Percentiles rank a stretch among this genome's conserved stretches.
Evolutionary conservation across 2,113 vertebrate species (phyloP).

Genomic region (Leptocoma aspasia): DNA sequence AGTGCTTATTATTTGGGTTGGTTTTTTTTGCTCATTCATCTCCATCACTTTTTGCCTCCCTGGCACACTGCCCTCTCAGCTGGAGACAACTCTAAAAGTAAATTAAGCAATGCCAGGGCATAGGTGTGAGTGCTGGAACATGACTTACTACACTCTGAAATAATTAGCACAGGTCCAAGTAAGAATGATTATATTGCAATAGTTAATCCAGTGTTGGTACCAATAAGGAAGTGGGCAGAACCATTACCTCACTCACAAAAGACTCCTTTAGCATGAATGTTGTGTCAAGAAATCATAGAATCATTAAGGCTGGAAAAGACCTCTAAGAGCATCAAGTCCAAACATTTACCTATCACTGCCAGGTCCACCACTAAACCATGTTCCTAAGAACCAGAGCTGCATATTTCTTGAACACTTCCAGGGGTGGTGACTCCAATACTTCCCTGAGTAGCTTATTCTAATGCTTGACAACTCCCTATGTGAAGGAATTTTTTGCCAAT

Average conservation of each 20-base stretch:
- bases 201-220: background rate
- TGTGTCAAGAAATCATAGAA: background rate
- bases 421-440: background rate
- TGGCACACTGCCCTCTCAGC: background rate
- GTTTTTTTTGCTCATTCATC: accelerated
- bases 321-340: background rate
- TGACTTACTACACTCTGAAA: background rate
- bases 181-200: background rate
- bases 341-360: background rate
- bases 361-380: background rate
- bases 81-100: background rate
- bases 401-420: background rate
- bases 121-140: background rate
- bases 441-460: background rate
- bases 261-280: background rate
- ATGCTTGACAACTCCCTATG: background rate
- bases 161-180: background rate
- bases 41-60: background rate
- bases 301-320: background rate
- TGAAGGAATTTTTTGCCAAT: background rate
- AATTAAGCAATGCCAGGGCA: background rate
- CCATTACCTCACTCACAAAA: background rate
- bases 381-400: background rate
- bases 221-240: background rate
- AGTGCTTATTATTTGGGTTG: background rate